Conservation (phyloP, 2,888 invertebrate species). For the Aspidapion aeneum region DNA sequence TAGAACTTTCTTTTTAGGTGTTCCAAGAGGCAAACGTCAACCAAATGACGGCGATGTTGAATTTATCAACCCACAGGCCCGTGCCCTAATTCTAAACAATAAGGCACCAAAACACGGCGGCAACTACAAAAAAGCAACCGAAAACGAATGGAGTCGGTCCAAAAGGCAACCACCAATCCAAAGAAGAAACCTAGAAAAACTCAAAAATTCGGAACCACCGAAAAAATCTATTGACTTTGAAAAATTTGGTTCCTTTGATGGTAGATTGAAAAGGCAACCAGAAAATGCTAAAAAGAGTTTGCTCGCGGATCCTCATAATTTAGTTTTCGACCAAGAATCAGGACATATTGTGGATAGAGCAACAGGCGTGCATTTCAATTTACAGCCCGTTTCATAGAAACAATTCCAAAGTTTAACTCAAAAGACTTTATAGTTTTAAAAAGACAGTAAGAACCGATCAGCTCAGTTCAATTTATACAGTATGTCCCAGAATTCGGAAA, state of each 20-base stretch:
- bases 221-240: not conserved
- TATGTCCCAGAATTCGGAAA: no score
- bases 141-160: constrained; percentile 27
- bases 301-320: constrained; percentile 5
- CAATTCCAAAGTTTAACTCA: not conserved
- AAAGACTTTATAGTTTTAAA: constrained; percentile 13
- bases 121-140: constrained; percentile 38
- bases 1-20: not conserved
- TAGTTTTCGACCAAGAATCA: constrained; percentile 28
- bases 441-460: no score
- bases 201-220: not conserved
- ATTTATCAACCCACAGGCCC: constrained; percentile 40
- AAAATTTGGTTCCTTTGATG: not conserved
- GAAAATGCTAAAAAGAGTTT: not conserved
- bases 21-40: constrained; percentile 32
- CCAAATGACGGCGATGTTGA: constrained; percentile 39
- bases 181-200: not conserved
- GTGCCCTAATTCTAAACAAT: constrained; percentile 34
- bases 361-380: constrained; percentile 28
- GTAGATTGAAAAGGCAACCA: not conserved
- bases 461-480: no score
- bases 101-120: constrained; percentile 41
- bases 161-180: constrained; percentile 33
- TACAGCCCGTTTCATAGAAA: constrained; percentile 8
- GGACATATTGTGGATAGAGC: constrained; percentile 29